Conservation (phyloP, 2,797 vertebrate species). For the Oreochromis mossambicus region DNA sequence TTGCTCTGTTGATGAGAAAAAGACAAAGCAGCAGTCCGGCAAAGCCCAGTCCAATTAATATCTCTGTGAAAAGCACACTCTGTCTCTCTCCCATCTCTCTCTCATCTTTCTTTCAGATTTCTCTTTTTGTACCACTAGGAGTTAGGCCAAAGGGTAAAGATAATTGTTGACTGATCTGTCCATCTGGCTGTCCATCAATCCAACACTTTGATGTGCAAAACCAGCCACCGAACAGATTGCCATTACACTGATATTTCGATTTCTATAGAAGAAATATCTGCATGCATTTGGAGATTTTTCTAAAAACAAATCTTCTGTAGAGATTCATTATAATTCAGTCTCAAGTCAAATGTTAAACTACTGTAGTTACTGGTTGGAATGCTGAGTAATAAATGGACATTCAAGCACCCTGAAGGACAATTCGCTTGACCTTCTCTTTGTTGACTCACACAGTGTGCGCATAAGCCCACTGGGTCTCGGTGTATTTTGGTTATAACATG, state of each 20-base stretch:
- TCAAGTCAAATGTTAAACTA: neutral
- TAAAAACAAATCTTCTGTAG: neutral
- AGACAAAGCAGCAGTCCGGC: slow-evolving; percentile 46
- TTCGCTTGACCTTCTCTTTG: neutral
- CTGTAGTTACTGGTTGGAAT: neutral
- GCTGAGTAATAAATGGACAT: neutral
- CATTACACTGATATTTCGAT: neutral
- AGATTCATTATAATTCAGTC: neutral
- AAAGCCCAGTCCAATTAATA: slow-evolving; percentile 62
- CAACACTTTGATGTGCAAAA: neutral
- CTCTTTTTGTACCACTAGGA: neutral
- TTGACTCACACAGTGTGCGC: neutral
- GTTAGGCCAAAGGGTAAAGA: neutral
- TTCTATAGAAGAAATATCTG: neutral
- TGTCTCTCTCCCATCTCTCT: slow-evolving; percentile 12
- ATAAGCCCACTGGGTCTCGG: neutral
- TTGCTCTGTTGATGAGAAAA: slow-evolving; percentile 61
- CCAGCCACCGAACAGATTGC: neutral
- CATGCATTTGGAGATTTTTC: neutral
- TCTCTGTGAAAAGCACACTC: slow-evolving; percentile 31
- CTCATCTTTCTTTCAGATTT: slow-evolving; percentile 16
- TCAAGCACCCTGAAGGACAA: neutral
- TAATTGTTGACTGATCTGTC: neutral
- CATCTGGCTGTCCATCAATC: neutral
- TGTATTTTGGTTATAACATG: neutral